Evolutionary conservation across 2,888 invertebrate species (phyloP).

Genomic region (Hirtodrosophila duncani): DNA sequence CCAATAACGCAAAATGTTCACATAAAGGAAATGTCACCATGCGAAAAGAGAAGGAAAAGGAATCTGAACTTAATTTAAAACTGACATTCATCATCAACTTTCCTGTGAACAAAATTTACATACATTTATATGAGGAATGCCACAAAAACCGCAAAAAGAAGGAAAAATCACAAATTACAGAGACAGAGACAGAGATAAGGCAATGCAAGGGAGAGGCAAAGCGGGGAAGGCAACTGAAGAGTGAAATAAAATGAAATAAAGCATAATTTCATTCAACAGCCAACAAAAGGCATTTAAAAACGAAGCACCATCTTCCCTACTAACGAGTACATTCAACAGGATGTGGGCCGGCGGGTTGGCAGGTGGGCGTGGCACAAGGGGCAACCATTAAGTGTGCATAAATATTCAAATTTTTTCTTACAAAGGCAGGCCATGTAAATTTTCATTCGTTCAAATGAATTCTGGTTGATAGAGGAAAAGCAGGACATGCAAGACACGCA

Average conservation of each 20-base stretch:
- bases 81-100: slow-evolving; percentile 46
- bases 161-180: slow-evolving; percentile 12
- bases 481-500: neutral
- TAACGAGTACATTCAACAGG: slow-evolving; percentile 54
- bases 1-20: too few relatives aligned
- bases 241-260: slow-evolving; percentile 35
- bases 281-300: too few relatives aligned
- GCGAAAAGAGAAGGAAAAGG: slow-evolving; percentile 2
- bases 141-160: slow-evolving; percentile 43
- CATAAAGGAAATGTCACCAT: neutral
- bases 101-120: too few relatives aligned
- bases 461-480: too few relatives aligned
- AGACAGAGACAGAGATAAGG: neutral
- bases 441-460: too few relatives aligned
- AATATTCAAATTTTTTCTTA: slow-evolving; percentile 50
- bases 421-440: slow-evolving; percentile 40
- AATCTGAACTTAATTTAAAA: slow-evolving; percentile 47
- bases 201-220: neutral
- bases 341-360: slow-evolving; percentile 30
- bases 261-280: slow-evolving; percentile 55
- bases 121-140: slow-evolving; percentile 42
- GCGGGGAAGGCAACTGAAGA: neutral
- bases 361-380: neutral
- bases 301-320: too few relatives aligned
- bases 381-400: slow-evolving; percentile 56